Percentiles rank a stretch among this genome's conserved stretches.
phyloP scores from a whole-genome alignment of 2,797 vertebrate species.

The Glyptemys insculpta region DNA sequence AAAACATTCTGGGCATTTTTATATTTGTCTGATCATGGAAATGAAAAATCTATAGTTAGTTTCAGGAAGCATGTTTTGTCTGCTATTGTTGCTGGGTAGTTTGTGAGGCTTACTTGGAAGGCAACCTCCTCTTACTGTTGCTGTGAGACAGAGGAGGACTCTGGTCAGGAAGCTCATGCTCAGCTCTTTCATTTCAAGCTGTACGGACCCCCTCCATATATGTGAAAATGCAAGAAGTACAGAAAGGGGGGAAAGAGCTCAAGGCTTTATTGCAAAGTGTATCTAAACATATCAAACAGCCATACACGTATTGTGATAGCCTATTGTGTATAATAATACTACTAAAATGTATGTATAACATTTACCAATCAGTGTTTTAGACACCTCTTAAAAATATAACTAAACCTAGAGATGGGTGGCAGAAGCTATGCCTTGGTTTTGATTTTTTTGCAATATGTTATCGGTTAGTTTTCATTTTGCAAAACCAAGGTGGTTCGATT shows the following conservation, averaged over 20 bases:
- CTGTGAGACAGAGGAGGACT: neutral
- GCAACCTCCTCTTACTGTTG: neutral
- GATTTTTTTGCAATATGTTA: neutral
- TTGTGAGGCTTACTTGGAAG: slow-evolving; percentile 14
- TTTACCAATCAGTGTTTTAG: neutral
- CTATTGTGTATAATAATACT: neutral
- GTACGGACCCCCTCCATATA: neutral
- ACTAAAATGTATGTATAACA: neutral
- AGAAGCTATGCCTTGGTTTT: neutral
- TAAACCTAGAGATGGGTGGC: neutral
- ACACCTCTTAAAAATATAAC: neutral
- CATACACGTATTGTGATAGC: neutral
- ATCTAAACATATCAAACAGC: neutral
- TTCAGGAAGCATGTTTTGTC: slow-evolving; percentile 13
- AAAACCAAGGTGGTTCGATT: neutral
- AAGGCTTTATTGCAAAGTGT: neutral
- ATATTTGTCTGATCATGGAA: neutral
- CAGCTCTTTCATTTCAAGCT: neutral
- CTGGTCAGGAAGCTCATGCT: neutral
- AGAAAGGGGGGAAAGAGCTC: neutral
- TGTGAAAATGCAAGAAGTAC: neutral
- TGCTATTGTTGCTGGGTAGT: slow-evolving; percentile 8
- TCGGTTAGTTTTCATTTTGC: neutral
- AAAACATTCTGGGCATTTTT: slow-evolving; percentile 60
- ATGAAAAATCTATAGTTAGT: slow-evolving; percentile 52